Evolutionary conservation across 2,113 vertebrate species (phyloP).

Genomic region (Lagenorhynchus albirostris): DNA sequence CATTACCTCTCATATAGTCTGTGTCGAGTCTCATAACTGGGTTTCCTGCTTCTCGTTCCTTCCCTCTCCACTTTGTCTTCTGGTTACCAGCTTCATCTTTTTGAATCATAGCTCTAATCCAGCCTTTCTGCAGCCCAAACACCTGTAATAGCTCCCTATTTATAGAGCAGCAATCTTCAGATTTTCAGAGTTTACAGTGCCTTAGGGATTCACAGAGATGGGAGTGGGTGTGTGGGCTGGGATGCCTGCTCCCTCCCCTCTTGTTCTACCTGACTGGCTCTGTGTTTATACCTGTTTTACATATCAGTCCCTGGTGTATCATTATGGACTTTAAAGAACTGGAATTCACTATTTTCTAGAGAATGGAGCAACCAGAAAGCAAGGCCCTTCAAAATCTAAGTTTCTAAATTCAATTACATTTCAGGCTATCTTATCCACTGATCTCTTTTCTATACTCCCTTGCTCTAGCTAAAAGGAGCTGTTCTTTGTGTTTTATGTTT

Average conservation of each 20-base stretch:
- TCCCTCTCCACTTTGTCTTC: conserved; percentile 52
- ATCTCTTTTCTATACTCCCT: neutral
- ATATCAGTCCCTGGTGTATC: neutral
- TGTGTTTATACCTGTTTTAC: neutral
- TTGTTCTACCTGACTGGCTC: neutral
- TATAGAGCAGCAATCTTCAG: conserved; percentile 1
- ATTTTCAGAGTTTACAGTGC: neutral
- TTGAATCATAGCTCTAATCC: conserved; percentile 38
- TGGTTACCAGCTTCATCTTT: conserved; percentile 46
- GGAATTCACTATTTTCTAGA: neutral
- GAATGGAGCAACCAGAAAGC: conserved; percentile 4
- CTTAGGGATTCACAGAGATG: neutral
- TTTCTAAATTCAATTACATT: neutral
- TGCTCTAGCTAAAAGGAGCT: neutral
- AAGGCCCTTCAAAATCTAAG: neutral
- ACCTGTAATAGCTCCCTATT: conserved; percentile 8
- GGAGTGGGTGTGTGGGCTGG: neutral
- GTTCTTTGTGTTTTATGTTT: no score
- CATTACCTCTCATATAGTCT: neutral
- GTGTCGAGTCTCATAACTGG: neutral
- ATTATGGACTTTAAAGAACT: neutral
- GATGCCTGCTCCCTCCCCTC: no score
- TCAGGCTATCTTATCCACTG: neutral
- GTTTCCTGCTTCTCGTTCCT: conserved; percentile 25
- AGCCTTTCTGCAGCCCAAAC: neutral